Percentiles rank a stretch among this genome's conserved stretches.
These are phyloP conservation scores for Phortica magna DNA, from an alignment of 2,888 invertebrate species.

Conservation along the genomic window DNA sequence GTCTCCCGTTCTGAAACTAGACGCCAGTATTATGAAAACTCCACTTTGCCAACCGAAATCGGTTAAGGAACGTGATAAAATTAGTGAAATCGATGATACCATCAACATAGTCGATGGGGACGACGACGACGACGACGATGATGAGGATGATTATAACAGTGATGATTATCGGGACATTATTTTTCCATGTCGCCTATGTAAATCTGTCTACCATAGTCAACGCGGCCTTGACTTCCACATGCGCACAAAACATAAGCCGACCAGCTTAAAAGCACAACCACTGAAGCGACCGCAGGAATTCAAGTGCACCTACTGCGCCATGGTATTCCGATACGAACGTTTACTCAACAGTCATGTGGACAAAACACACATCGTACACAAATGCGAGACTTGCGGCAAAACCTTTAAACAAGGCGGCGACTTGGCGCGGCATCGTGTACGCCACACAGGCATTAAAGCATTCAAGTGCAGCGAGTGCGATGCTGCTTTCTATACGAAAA, in stretches of 20 bases:
- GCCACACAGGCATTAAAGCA: slow-evolving; percentile 74
- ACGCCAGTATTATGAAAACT: no score
- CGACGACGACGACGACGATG: slow-evolving; percentile 44
- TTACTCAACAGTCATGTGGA: slow-evolving; percentile 38
- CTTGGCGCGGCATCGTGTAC: slow-evolving; percentile 72
- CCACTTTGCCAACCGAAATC: not conserved
- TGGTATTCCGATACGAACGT: slow-evolving; percentile 65
- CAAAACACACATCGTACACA: slow-evolving; percentile 69
- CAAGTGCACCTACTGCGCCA: slow-evolving; percentile 65
- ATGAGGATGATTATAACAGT: slow-evolving; percentile 34
- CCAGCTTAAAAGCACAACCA: not conserved
- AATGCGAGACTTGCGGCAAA: slow-evolving; percentile 74
- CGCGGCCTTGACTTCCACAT: slow-evolving; percentile 66
- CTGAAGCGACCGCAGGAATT: slow-evolving; percentile 38
- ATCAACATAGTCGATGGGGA: slow-evolving; percentile 29
- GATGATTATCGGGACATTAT: slow-evolving; percentile 52
- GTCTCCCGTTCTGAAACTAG: no score
- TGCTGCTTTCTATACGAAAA: slow-evolving; percentile 70
- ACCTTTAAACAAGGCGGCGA: slow-evolving; percentile 72
- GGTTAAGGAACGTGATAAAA: no score
- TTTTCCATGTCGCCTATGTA: slow-evolving; percentile 65
- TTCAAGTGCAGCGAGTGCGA: slow-evolving; percentile 70
- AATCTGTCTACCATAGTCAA: slow-evolving; percentile 64
- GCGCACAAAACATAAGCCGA: slow-evolving; percentile 56
- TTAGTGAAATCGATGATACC: no score